Evolutionary conservation across 2,888 invertebrate genomes (phyloP), one percentile per base, ranked within the genome.

Genomic region (Nebria brevicollis): DNA sequence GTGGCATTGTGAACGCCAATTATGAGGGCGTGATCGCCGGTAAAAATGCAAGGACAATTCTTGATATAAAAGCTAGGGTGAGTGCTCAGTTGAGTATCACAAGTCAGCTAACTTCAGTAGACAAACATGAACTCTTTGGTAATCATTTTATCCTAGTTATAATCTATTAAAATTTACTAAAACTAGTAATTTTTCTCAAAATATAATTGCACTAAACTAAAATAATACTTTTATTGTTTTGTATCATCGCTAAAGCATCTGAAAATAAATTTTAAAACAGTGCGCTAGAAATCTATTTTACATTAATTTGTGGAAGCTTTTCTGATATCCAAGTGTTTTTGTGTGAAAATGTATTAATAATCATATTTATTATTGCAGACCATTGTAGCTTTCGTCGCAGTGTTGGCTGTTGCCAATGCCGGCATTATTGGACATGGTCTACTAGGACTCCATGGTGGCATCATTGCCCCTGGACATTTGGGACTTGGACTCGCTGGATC

Each of bases 331-430:
- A 54, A 54, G 11, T 54, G 8, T 8, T 54, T 54, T 7, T 54
- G 54, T 54, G 8, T 54, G 6, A 54, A 13, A 54, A 7, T 34
- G 54, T 54, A 7, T 8, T 54, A 54, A 54, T 74, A 66, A 68
- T 75, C 13, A 66, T 74, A 42, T 77, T 26, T 70, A 20, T 34
- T 75, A n/a, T 77, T 68, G 8, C 66, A 84, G 83, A 79, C 75
- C 20, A 66, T 82, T 26, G 75, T 79, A 26, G 75, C 76, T 43
- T 84, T 84, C 77, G 80, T 77, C 77, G 43, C 78, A 43, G 76
- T 82, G 15, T 68, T 84, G 34, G 83, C 79, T 54, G 75, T 76
- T 54, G 83, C 82, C 70, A 77, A 75, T 64, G 83, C 83, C 75
- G 77, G 82, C 20, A 13, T 82, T n/a, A 43, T 76, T 72, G 82